Conservation (phyloP, 2,113 vertebrate species). For the Peromyscus polionotus region DNA sequence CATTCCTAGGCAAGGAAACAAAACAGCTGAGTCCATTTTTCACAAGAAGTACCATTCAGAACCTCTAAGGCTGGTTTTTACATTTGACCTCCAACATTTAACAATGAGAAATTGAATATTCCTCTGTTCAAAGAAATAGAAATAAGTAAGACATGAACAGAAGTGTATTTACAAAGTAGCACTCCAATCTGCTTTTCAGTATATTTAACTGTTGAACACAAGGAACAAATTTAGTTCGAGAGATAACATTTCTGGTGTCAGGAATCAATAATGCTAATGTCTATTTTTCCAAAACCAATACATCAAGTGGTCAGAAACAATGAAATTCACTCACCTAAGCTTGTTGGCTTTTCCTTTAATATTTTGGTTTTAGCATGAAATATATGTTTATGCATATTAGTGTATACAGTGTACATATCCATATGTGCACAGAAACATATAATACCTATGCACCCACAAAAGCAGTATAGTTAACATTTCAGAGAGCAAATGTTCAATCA, state of each 20-base stretch:
- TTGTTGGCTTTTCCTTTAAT: neutral
- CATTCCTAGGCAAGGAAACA: neutral
- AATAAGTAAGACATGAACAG: slow-evolving; percentile 5
- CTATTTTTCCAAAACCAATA: neutral
- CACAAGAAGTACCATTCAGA: neutral
- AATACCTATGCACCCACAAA: neutral
- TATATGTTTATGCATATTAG: neutral
- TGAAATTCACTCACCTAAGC: slow-evolving; percentile 17
- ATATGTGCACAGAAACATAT: neutral
- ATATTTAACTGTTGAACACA: neutral
- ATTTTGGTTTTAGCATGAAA: slow-evolving; percentile 21
- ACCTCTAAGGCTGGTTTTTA: slow-evolving; percentile 46
- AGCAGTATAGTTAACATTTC: neutral
- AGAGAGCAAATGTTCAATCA: neutral
- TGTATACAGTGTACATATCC: neutral
- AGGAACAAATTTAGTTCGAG: neutral
- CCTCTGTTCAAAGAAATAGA: neutral
- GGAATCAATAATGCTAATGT: neutral
- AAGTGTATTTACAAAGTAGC: neutral
- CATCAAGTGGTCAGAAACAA: neutral
- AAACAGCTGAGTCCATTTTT: neutral
- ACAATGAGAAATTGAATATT: slow-evolving; percentile 11
- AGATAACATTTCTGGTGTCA: neutral
- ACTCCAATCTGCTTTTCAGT: neutral
- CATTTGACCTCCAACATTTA: neutral